Percentiles rank a stretch among this genome's conserved stretches.
These are phyloP conservation scores for Actenoides lindsayi DNA, from an alignment of 2,113 vertebrate genomes.

Conservation along the genomic window DNA sequence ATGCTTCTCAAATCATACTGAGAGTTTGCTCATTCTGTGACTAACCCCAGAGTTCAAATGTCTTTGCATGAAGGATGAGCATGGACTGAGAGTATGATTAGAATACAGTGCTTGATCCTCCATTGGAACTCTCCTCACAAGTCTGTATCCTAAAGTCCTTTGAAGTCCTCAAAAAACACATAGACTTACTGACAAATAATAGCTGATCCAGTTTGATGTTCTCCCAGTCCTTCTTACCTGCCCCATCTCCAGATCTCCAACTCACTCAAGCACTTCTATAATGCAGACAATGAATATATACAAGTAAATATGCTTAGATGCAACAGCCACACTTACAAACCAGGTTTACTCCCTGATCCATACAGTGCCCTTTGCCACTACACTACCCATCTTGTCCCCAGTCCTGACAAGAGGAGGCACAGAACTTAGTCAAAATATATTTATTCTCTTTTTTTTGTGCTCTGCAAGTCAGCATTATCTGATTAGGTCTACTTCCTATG, in stretches of 20 bases:
- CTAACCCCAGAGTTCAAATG: background rate
- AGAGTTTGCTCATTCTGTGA: background rate
- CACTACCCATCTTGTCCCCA: background rate
- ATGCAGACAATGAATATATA: background rate
- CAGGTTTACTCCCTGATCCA: background rate
- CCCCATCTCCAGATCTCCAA: background rate
- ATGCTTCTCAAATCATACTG: background rate
- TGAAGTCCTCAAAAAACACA: background rate
- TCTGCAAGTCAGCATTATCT: constrained; percentile 61
- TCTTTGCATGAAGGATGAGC: background rate
- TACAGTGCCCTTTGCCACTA: background rate
- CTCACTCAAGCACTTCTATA: background rate
- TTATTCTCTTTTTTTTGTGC: constrained; percentile 52
- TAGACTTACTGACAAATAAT: background rate
- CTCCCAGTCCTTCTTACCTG: background rate
- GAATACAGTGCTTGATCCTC: background rate
- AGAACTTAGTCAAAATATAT: constrained; percentile 45
- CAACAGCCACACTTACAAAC: background rate
- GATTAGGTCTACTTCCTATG: constrained; percentile 28
- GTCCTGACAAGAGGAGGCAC: background rate
- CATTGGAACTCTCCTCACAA: background rate
- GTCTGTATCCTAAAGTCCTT: background rate
- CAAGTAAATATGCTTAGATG: background rate
- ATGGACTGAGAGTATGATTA: background rate
- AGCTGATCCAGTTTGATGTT: background rate